Base-by-base conservation (phyloP, 2,888 invertebrate species). In the Acleris literana region DNA sequence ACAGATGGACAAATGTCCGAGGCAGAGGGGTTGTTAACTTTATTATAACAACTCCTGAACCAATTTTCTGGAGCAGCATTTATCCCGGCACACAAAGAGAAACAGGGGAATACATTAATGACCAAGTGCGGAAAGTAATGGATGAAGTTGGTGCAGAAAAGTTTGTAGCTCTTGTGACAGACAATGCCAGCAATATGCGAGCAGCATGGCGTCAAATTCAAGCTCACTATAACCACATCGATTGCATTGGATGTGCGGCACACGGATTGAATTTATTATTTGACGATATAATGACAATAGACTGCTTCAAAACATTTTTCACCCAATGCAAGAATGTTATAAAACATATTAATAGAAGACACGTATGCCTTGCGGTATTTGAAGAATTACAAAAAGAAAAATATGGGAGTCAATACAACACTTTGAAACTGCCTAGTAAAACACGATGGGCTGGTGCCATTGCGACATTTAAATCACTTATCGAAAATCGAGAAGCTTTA, bases 11-110 rank as follows among this genome's bases (percentile, higher is more conserved):
- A 22, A 22, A 22, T 22, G 22, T 22, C 22, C 22, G 22, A 22
- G 22, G 22, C 22, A 22, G 22, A 25, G 62, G 62, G 17, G 67
- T 64, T 18, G 39, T 69, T 18, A 69, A 68, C 49, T 69, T 69
- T 46, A 64, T 68, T 9, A 63, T 69, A n/a, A 69, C 67, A 46
- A 69, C 69, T 48, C 69, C 67, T 1, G 53, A 61, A 64, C 66
- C 63, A 18, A 63, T 69, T 61, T 69, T 69, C 63, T 66, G 43
- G 25, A 69, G 57, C 22, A 22, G 22, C 22, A 22, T 22, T 22
- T 22, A 22, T 22, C 22, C 22, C 22, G 22, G 20, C 20, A 20
- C 20, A 22, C 22, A 22, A 22, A 22, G 22, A 22, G 22, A 22
- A 22, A 22, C 3, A 22, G 22, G 22, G 22, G 22, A 22, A 22